phyloP scores from a whole-genome alignment of 2,797 vertebrate genomes.

The Phalloptychus januarius region DNA sequence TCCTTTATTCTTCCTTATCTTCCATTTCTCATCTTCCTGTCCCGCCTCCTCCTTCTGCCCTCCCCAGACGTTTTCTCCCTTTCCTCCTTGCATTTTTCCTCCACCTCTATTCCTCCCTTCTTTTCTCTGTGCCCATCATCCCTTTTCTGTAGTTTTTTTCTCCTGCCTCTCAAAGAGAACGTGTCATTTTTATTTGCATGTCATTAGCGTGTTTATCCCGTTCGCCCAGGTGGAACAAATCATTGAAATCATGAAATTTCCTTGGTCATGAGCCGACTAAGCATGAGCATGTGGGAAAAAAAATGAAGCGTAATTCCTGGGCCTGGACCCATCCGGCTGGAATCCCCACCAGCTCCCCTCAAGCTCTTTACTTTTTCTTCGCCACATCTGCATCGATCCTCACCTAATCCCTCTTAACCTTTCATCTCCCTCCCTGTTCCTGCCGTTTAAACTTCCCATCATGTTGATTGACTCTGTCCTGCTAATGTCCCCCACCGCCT shows the following conservation, averaged over 20 bases:
- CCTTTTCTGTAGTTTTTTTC: not conserved
- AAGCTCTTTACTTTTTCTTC: constrained; percentile 19
- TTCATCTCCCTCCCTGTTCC: constrained; percentile 20
- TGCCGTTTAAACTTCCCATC: constrained; percentile 25
- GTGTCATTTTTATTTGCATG: constrained; percentile 18
- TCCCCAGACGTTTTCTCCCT: not conserved
- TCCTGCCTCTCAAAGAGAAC: not conserved
- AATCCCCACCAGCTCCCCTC: constrained; percentile 27
- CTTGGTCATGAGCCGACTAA: constrained; percentile 26
- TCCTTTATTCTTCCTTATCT: constrained; percentile 5
- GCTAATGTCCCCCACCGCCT: not conserved
- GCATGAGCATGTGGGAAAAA: not conserved
- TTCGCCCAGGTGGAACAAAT: constrained; percentile 37
- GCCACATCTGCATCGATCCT: constrained; percentile 31
- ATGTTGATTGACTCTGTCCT: constrained; percentile 10
- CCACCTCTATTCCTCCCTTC: constrained; percentile 6
- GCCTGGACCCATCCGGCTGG: constrained; percentile 23
- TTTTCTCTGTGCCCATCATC: constrained; percentile 2
- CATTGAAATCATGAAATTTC: constrained; percentile 46
- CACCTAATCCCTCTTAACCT: constrained; percentile 37
- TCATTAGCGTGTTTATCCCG: constrained; percentile 45
- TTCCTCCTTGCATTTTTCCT: constrained; percentile 12
- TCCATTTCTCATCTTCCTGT: constrained; percentile 1
- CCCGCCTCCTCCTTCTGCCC: constrained; percentile 3
- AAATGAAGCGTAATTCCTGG: constrained; percentile 1